Conservation (phyloP, 1,140 invertebrate genomes). For the Ladona fulva region DNA sequence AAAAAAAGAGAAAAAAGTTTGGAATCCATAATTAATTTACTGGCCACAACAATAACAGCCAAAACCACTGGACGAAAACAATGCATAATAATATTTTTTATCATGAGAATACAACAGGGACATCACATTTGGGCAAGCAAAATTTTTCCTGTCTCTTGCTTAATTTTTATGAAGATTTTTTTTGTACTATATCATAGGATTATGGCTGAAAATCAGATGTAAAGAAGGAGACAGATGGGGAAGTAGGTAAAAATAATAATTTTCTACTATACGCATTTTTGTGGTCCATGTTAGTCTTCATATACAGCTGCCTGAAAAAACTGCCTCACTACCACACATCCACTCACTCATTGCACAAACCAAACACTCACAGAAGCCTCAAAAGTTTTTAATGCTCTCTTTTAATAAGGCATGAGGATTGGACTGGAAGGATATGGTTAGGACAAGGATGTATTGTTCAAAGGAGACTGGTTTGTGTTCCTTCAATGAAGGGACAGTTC, state of each 20-base stretch:
- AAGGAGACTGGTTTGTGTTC: background rate
- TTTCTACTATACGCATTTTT: background rate
- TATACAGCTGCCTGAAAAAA: background rate
- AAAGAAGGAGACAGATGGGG: background rate
- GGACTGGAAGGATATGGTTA: background rate
- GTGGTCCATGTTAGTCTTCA: constrained; percentile 8
- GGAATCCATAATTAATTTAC: constrained; percentile 16
- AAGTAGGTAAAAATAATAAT: background rate
- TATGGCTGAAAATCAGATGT: background rate
- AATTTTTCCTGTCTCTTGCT: constrained; percentile 13
- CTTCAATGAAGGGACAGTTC: background rate
- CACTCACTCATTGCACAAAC: constrained; percentile 10
- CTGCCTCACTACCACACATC: background rate
- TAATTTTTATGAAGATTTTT: background rate
- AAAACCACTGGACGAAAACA: constrained; percentile 11
- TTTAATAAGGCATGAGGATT: background rate
- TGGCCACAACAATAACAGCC: background rate
- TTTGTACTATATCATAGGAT: background rate
- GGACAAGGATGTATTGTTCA: background rate
- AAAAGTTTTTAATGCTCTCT: constrained; percentile 13
- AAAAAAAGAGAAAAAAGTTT: constrained; percentile 19
- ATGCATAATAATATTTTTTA: constrained; percentile 6
- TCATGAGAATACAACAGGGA: background rate
- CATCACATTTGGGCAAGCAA: background rate
- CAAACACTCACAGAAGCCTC: constrained; percentile 11